Conservation (phyloP, 1,140 invertebrate species). For the Drosophila kanapiae region DNA sequence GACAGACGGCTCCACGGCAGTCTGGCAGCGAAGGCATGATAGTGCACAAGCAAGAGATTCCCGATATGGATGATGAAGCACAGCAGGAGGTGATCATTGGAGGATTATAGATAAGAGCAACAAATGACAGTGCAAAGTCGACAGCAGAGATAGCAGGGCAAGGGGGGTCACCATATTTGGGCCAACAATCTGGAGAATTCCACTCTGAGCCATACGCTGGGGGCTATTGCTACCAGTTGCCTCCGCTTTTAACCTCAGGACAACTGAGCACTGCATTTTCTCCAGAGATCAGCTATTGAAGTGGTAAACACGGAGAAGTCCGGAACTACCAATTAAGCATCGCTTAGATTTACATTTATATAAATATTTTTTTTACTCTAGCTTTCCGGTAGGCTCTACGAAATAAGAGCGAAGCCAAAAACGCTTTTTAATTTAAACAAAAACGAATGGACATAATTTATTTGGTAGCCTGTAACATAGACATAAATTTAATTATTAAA, state of each 20-base stretch:
- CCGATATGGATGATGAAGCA: conserved; percentile 84
- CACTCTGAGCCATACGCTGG: conserved; percentile 32
- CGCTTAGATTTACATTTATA: conserved; percentile 42
- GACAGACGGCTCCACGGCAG: conserved; percentile 81
- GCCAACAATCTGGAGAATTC: conserved; percentile 20
- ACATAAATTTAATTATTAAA: conserved; percentile 14
- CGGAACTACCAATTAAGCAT: conserved; percentile 59
- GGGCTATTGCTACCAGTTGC: conserved; percentile 57
- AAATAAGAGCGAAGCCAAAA: conserved; percentile 36
- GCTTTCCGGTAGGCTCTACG: conserved; percentile 44
- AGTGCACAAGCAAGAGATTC: conserved; percentile 82
- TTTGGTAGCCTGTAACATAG: conserved; percentile 71
- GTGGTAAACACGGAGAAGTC: conserved; percentile 1
- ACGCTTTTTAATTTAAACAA: conserved; percentile 69
- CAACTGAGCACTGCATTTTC: conserved; percentile 24
- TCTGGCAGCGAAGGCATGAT: conserved; percentile 70
- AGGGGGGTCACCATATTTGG: conserved; percentile 5
- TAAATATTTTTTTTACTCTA: conserved; percentile 51
- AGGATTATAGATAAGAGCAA: conserved; percentile 83
- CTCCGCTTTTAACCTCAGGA: conserved; percentile 30
- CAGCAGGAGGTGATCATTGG: conserved; percentile 84
- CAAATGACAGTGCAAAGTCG: conserved; percentile 54
- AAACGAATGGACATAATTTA: conserved; percentile 74
- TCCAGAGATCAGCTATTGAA: conserved; percentile 51
- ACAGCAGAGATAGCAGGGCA: conserved; percentile 30